Base-by-base conservation (phyloP, 2,113 vertebrate species). In the Elachura formosa region DNA sequence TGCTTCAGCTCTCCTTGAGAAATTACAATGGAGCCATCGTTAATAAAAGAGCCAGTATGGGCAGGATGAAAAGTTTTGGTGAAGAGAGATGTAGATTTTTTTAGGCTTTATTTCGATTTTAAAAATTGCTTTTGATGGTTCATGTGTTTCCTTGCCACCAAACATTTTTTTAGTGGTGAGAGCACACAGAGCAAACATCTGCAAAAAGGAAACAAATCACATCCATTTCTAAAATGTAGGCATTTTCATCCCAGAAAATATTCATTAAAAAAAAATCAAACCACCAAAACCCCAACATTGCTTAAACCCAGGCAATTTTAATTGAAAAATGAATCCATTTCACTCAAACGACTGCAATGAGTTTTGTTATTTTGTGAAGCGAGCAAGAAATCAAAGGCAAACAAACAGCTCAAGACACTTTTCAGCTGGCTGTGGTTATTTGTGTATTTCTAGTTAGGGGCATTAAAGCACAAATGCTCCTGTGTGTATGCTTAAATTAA, bases 321-420 rank as follows among this genome's bases (percentile, higher is more conserved):
- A 91, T 79, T 94, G 87, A 94, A 92, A 96, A 95, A 94, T 93
- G 62, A 69, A 87, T 58, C 77, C 33, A 56, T 82, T 94, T 79
- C 77, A 91, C 24, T 94, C 74, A 82, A 87, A 88, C 0, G 1
- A 71, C 69, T 61, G 74, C 0, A 0, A 93, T 38, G 66, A 69
- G 38, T 75, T 95, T 69, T 41, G 54, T 61, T 93, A 88, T 93
- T 88, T 79, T 46, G 71, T 88, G 54, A 92, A 92, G 58, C 13
- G 63, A 88, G 63, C 51, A 93, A 93, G 78, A 91, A 91, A 95
- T 87, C 75, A 91, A 87, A 82, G 23, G 67, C 71, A 87, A 69
- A 77, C 41, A 80, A 93, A 91, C 23, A 89, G 49, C 62, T 62
- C 7, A 2, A 91, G 84, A 89, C 38, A 83, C 25, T 61, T 85